Base-by-base conservation (phyloP, 2,113 vertebrate species). In the Cavia porcellus region DNA sequence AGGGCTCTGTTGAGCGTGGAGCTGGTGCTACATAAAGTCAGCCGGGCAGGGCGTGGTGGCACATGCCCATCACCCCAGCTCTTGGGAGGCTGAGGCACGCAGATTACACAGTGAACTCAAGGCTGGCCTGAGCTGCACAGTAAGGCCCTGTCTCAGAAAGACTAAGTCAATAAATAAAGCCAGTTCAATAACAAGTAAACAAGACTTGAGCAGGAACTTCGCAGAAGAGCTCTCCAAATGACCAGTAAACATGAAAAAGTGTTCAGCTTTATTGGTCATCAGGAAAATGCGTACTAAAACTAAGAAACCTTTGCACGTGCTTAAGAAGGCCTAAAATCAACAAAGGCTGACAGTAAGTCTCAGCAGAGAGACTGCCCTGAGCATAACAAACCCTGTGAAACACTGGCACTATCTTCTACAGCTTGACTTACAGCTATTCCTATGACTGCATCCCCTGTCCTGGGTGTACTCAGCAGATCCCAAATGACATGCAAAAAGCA, bases 261-360 rank as follows among this genome's bases (percentile, higher is more conserved):
- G 30, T 55, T 52, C 22, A 42, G 3, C 38, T 66, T 86, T 70
- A 72, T 79, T 90, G 72, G 68, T 96, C 45, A 64, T 64, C 59
- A 86, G 32, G 42, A 74, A 84, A 79, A 84, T 80, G 1, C 7
- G 20, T 72, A 30, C 30, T 86, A 79, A 92, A 88, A 72, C 0
- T 35, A 52, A 68, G 45, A 92, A 68, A 68, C 38, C 12, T 79
- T n/a, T 57, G 30, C 8, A 50, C 7, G 19, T 32, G 32, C 30
- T 47, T 1, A 20, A 88, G 20, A 94, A 47, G 89, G 80, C 79
- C 75, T 90, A 8, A 92, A 64, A 88, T 90, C 87, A 24, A 68
- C 3, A 82, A 79, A 92, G 32, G 11, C 61, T 80, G 50, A 90
- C 19, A 87, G 7, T 74, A 75, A 47, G 14, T 86, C 10, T 87